Evolutionary conservation across 2,113 vertebrate species (phyloP), one percentile per base, ranked within the genome.

Genomic region (Microcebus griseorufus): DNA sequence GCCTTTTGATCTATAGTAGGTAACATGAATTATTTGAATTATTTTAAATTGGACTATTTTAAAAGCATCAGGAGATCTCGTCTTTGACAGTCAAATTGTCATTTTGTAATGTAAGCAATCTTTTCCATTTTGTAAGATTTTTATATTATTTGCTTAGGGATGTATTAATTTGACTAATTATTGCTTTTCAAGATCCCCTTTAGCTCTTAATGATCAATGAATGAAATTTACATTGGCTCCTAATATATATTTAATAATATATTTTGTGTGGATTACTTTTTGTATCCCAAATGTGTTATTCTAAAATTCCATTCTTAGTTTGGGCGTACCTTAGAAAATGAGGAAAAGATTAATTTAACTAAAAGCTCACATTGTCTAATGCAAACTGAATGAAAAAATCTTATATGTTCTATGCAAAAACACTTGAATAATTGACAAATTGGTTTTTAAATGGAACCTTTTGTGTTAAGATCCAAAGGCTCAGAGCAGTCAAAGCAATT

Each of bases 61-160:
- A 80, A 60, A 73, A 48, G 42, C 45, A 32, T 78, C 42, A 42
- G 37, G 48, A 58, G 34, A 42, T 37, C 48, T 25, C 55, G 23
- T 88, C 11, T 84, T 67, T 73, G 83, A 81, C 25, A 69, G 5
- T 69, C 32, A 80, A 20, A 29, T 81, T 75, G 48, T 14, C 29
- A 69, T 60, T 87, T 94, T 94, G 51, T 12, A 69, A 9, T 93
- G 48, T 7, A 51, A 58, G 16, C 25, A 53, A 42, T 34, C 81
- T 92, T 79, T 81, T 94, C 39, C 27, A 27, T 70, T 81, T 79
- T 90, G 29, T 64, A 72, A 93, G 81, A 79, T 80, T 76, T 34
- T 88, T 79, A 27, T 80, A 23, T 73, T 72, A 34, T 79, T 95
- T 92, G 20, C 48, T 73, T 70, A 82, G 85, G 70, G 10, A 48